Evolutionary conservation across 2,113 vertebrate genomes (phyloP), one percentile per base, ranked within the genome.

Genomic region (Parus major): DNA sequence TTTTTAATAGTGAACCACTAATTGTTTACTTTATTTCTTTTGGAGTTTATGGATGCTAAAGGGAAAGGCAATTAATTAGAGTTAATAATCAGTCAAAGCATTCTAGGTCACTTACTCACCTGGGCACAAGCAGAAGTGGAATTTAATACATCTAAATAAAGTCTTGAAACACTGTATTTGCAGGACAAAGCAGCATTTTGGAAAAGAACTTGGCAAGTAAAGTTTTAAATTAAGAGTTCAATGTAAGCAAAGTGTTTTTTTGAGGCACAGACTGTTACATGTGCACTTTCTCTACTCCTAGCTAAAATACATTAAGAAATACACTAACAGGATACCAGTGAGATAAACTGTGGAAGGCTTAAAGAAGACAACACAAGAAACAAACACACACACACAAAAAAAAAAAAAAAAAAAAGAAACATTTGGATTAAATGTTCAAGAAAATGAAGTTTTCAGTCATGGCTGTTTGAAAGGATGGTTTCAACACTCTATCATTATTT

Each of bases 21-120:
- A 73, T 28, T 65, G 18, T 82, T 94, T 82, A 47, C 9, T 70
- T 76, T 16, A 39, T 39, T 72, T 57, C 46, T 73, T 83, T 49
- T 47, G 35, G 23, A 86, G 44, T 52, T 63, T 55, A 35, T 17
- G 7, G 46, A 47, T 23, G 39, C 86, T 70, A 86, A 82, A 64
- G 42, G 31, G 71, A 83, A 88, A 91, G 49, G 44, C 33, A 90
- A 94, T 91, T 78, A 85, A 92, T 90, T 89, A 82, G 57, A 81
- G 33, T 55, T 76, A 88, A 94, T 82, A 50, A 80, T 28, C 53
- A 64, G 80, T 31, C 56, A 89, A 82, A 87, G 84, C 53, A 90
- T 76, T 85, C 71, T 85, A 91, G 57, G 59, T 41, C 71, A 76
- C 81, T 88, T 90, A 86, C n/a, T 95, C 81, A 90, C 60, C 9